Conservation (phyloP, 2,113 vertebrate species). For the Heterochromis multidens region DNA sequence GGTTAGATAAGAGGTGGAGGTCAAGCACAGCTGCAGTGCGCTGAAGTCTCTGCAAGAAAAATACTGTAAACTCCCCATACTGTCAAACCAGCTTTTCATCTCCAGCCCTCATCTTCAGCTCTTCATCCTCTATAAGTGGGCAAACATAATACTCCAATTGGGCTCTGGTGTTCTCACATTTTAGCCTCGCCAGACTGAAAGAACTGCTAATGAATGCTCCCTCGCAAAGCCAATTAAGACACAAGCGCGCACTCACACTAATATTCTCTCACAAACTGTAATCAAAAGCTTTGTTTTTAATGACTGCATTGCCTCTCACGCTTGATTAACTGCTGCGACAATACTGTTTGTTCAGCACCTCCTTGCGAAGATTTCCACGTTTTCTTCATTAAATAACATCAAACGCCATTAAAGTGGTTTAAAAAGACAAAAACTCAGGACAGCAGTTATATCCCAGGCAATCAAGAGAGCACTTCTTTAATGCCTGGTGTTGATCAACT, state of each 20-base stretch:
- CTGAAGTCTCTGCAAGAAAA: not conserved
- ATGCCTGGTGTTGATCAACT: not conserved
- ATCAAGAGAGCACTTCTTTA: not conserved
- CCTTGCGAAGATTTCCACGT: not conserved
- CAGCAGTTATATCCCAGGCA: not conserved
- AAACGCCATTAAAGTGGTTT: not conserved
- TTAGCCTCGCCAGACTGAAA: slow-evolving; percentile 6
- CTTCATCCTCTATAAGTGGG: not conserved
- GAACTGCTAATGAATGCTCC: slow-evolving; percentile 5
- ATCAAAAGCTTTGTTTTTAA: not conserved
- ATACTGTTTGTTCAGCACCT: not conserved
- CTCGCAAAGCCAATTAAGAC: slow-evolving; percentile 5
- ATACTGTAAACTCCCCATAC: not conserved
- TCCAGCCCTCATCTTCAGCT: not conserved
- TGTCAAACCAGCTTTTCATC: not conserved
- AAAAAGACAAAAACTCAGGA: not conserved
- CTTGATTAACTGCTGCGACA: not conserved
- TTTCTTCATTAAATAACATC: slow-evolving; percentile 2
- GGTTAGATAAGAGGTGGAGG: slow-evolving; percentile 32
- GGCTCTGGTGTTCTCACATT: not conserved
- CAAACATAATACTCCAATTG: slow-evolving; percentile 13
- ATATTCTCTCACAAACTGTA: not conserved
- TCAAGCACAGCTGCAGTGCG: not conserved
- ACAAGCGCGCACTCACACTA: not conserved
- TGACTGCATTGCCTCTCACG: not conserved